phyloP scores from a whole-genome alignment of 2,113 vertebrate genomes.

The Taxidea taxus region DNA sequence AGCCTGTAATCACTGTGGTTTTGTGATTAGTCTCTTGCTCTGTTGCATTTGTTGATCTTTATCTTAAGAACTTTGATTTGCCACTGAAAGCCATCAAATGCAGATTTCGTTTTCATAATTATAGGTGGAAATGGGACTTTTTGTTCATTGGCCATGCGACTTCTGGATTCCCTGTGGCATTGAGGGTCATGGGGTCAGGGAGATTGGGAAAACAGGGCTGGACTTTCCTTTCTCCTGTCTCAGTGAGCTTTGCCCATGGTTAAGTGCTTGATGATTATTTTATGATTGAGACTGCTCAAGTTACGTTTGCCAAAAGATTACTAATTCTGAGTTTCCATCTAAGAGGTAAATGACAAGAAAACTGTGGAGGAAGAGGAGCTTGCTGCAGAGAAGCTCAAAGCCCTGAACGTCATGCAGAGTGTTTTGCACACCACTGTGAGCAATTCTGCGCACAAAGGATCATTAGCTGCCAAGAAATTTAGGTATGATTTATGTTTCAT shows the following conservation, averaged over 20 bases:
- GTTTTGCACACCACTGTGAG: slow-evolving; percentile 84
- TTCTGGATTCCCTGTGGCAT: not conserved
- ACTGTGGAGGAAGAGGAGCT: slow-evolving; percentile 82
- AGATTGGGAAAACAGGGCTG: not conserved
- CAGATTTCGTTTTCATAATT: slow-evolving; percentile 23
- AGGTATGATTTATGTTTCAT: slow-evolving; percentile 81
- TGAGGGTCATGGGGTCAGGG: not conserved
- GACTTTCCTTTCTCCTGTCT: not conserved
- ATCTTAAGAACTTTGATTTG: not conserved
- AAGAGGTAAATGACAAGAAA: slow-evolving; percentile 61
- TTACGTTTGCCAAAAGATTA: not conserved
- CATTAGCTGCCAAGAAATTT: slow-evolving; percentile 86
- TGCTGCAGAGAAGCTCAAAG: slow-evolving; percentile 90
- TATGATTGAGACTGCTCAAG: not conserved
- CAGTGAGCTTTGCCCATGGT: not conserved
- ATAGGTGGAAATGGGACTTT: slow-evolving; percentile 2
- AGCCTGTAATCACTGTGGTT: not conserved
- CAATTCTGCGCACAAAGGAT: slow-evolving; percentile 74
- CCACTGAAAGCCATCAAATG: not conserved
- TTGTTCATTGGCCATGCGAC: not conserved
- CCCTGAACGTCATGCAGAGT: slow-evolving; percentile 88
- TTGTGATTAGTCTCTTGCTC: not conserved
- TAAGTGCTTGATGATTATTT: not conserved
- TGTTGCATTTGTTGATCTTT: not conserved
- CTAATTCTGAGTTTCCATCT: slow-evolving; percentile 54